These are phyloP conservation scores for Phyllotreta striolata DNA, from an alignment of 2,888 invertebrate species.

Conservation along the genomic window DNA sequence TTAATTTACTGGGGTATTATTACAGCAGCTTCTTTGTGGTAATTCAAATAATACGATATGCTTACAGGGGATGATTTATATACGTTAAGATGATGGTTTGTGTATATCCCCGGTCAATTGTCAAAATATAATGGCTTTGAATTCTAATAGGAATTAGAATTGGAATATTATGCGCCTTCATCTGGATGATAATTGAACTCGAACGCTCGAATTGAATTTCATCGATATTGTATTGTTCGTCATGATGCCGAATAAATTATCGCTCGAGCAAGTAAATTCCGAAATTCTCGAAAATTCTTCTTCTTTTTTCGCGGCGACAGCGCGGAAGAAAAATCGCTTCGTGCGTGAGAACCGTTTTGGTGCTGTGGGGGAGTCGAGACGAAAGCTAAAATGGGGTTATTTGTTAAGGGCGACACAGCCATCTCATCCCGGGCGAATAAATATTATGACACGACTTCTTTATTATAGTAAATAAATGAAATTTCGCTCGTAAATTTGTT, in stretches of 20 bases:
- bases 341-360: conserved; percentile 28
- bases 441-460: conserved; percentile 30
- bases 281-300: neutral
- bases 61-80: conserved; percentile 10
- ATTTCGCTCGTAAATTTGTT: conserved; percentile 15
- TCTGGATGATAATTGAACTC: conserved; percentile 13
- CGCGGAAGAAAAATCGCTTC: conserved; percentile 20
- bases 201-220: neutral
- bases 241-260: neutral
- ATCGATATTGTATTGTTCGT: conserved; percentile 5
- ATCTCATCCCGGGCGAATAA: conserved; percentile 25
- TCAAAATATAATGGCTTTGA: conserved; percentile 13
- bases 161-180: conserved; percentile 9
- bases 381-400: conserved; percentile 28
- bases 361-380: conserved; percentile 2
- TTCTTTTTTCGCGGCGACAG: neutral
- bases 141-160: conserved; percentile 11
- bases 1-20: conserved; percentile 2
- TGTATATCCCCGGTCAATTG: conserved; percentile 7
- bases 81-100: conserved; percentile 9
- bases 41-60: conserved; percentile 12
- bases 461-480: conserved; percentile 32
- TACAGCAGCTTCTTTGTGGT: conserved; percentile 8
- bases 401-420: conserved; percentile 21
- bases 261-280: neutral